Evolutionary conservation across 2,113 vertebrate genomes (phyloP).

Genomic region (Melanotaenia duboulayi): DNA sequence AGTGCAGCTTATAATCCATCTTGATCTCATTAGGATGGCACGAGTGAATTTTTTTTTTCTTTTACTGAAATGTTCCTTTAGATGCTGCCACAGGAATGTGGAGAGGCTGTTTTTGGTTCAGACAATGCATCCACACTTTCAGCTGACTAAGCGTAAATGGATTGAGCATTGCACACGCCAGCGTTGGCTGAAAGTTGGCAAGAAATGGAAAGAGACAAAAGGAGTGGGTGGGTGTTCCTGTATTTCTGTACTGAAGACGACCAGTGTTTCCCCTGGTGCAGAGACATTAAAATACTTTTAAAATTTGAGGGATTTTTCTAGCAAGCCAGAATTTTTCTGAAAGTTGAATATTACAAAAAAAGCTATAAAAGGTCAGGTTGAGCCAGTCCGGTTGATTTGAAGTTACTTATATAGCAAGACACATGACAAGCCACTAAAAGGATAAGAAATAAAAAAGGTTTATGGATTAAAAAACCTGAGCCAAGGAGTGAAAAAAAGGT

Average conservation of each 20-base stretch:
- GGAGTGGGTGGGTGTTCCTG: background rate
- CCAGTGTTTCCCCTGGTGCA: too few relatives aligned
- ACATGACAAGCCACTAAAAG: background rate
- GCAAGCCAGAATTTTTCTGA: too few relatives aligned
- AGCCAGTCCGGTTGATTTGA: background rate
- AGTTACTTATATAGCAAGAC: background rate
- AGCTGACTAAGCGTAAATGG: slow-evolving; percentile 64
- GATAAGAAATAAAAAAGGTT: background rate
- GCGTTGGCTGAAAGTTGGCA: slow-evolving; percentile 33
- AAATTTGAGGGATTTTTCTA: too few relatives aligned
- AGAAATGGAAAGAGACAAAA: slow-evolving; percentile 12
- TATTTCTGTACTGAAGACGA: slow-evolving; percentile 18
- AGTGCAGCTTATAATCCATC: slow-evolving; percentile 72
- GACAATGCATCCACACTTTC: slow-evolving; percentile 56
- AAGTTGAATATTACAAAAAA: too few relatives aligned
- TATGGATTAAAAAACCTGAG: background rate
- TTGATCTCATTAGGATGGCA: slow-evolving; percentile 75
- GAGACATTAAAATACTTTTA: background rate
- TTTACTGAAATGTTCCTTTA: slow-evolving; percentile 72
- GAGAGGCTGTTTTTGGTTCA: slow-evolving; percentile 57
- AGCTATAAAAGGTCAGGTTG: background rate
- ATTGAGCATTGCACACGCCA: slow-evolving; percentile 49
- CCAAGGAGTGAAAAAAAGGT: background rate
- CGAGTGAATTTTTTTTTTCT: slow-evolving; percentile 46
- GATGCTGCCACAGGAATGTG: slow-evolving; percentile 75